A percentile compares a stretch with the other conserved stretches of the same genome.
These are phyloP conservation scores for Trachelus iudaicus DNA, from an alignment of 2,888 invertebrate species.

Conservation along the genomic window DNA sequence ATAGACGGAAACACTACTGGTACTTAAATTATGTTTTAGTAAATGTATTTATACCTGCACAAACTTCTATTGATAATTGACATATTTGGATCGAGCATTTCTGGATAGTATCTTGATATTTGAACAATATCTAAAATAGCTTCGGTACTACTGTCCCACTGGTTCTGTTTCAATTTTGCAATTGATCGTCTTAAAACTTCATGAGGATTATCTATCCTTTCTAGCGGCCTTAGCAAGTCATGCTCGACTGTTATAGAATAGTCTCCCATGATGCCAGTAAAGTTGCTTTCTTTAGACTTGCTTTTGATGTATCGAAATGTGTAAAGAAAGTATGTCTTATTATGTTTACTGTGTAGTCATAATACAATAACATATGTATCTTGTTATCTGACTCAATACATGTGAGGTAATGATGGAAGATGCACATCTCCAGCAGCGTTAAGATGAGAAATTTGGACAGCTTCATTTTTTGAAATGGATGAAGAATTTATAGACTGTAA, in stretches of 20 bases:
- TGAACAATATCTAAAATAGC: conserved; percentile 33
- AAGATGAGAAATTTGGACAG: conserved; percentile 3
- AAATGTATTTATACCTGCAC: conserved; percentile 25
- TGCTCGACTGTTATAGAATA: conserved; percentile 18
- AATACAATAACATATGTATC: neutral
- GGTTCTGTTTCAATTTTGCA: conserved; percentile 30
- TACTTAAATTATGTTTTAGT: neutral
- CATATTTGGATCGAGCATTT: conserved; percentile 35
- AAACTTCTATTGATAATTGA: conserved; percentile 34
- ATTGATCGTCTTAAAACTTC: conserved; percentile 29
- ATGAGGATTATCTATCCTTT: conserved; percentile 27
- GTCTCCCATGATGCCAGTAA: conserved; percentile 12
- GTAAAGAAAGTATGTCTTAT: neutral
- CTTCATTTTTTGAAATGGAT: conserved; percentile 12
- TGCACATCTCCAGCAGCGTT: conserved; percentile 15
- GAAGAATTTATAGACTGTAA: conserved; percentile 9
- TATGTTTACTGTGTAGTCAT: neutral
- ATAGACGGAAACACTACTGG: neutral
- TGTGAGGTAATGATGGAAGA: conserved; percentile 17
- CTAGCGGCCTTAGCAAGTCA: conserved; percentile 14
- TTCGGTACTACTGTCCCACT: conserved; percentile 33
- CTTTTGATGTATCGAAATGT: neutral
- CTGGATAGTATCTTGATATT: conserved; percentile 35
- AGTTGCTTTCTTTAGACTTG: neutral
- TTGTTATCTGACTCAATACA: conserved; percentile 25